Evolutionary conservation across 1,140 invertebrate genomes (phyloP), one percentile per base, ranked within the genome.

Genomic region (Drosophila sechellia): DNA sequence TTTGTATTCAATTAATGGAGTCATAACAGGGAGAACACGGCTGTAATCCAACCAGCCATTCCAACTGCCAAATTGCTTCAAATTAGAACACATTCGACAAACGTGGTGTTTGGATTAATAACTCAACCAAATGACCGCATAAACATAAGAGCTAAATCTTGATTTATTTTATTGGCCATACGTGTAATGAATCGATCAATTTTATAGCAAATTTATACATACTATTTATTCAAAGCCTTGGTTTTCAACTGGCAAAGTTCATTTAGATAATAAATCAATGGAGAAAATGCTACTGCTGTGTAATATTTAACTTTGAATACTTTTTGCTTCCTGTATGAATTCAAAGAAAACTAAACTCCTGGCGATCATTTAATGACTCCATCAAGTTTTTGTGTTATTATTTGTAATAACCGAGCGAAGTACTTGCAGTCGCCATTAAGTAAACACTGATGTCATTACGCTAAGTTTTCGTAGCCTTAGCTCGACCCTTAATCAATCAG

Each of bases 401-500:
- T 69, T 48, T 34, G 11, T 12, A 64, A 63, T 64, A 22, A 3
- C 13, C 17, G 2, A 5, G 17, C 4, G 2, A 40, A 57, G 43
- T 57, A 70, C 56, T 70, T 70, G 42, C 66, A 57, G 49, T 53
- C 22, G 15, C 27, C 34, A 69, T 42, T 27, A 56, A 48, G 48
- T 46, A 55, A 45, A 53, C 13, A 45, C 39, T 37, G 6, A 11
- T 25, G 63, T 68, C 63, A 55, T 55, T 55, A 34, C n/a, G 20
- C 17, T 13, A 27, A n/a, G n/a, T 69, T 57, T 71, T 71, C 8
- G 25, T 39, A 40, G 50, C 37, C 37, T 43, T 27, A 27, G 40
- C 31, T 2, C 52, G 31, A 70, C 66, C 66, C 66, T 70, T 70
- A 70, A 70, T 70, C 66, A 70, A 70, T 70, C 66, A 70, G 56